Evolutionary conservation across 2,113 vertebrate genomes (phyloP).

Genomic region (Apodemus speciosus): DNA sequence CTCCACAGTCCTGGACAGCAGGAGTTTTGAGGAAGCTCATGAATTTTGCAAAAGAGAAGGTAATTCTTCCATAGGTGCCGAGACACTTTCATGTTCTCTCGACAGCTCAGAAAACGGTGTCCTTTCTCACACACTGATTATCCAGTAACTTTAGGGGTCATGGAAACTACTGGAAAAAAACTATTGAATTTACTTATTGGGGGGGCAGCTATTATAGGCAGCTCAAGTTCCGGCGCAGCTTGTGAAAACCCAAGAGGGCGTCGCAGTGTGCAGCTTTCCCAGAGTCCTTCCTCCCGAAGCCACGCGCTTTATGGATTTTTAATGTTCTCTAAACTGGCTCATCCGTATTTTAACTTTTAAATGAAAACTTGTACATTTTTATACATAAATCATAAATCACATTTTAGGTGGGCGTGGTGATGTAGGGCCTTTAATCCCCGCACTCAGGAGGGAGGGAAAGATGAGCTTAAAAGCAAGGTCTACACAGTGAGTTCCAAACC

Average conservation of each 20-base stretch:
- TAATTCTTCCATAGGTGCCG: constrained; percentile 79
- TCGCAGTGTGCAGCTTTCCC: not conserved
- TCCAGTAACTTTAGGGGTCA: constrained; percentile 50
- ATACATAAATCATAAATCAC: not conserved
- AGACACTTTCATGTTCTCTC: constrained; percentile 60
- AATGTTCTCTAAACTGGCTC: constrained; percentile 49
- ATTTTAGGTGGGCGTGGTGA: not conserved
- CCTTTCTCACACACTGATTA: constrained; percentile 49
- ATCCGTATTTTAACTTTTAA: constrained; percentile 9
- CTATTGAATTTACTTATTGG: constrained; percentile 45
- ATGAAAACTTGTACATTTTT: constrained; percentile 15
- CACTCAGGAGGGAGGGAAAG: not conserved
- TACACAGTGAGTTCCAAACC: not conserved
- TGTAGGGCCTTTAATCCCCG: not conserved
- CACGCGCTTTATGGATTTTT: constrained; percentile 46
- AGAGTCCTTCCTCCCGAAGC: constrained; percentile 22
- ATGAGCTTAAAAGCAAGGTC: not conserved
- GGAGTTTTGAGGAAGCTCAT: constrained; percentile 89
- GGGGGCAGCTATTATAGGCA: not conserved
- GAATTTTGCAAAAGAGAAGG: constrained; percentile 93
- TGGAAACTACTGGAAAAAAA: constrained; percentile 43
- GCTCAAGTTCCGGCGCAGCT: not conserved
- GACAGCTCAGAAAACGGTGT: constrained; percentile 54
- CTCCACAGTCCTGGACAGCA: constrained; percentile 89
- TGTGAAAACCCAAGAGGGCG: constrained; percentile 31